A percentile compares a stretch with the other conserved stretches of the same genome.
Evolutionary conservation across 2,797 vertebrate genomes (phyloP).

Genomic region (Sebastiscus albofasciatus): DNA sequence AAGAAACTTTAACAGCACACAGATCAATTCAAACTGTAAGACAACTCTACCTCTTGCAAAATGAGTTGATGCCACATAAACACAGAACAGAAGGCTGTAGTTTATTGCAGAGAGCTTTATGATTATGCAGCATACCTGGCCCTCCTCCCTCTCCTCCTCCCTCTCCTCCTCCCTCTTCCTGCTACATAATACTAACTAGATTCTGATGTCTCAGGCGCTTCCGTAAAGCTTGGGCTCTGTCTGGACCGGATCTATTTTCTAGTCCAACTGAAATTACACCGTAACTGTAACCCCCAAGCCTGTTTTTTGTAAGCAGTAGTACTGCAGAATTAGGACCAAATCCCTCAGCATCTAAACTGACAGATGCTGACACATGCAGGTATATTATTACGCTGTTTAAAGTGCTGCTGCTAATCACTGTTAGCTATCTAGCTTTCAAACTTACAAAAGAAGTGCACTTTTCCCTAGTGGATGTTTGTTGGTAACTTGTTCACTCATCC

Average conservation of each 20-base stretch:
- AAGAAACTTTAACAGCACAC: neutral
- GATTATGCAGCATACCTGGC: conserved; percentile 49
- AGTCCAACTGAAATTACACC: neutral
- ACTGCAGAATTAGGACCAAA: neutral
- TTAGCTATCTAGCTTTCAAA: neutral
- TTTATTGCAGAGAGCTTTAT: conserved; percentile 35
- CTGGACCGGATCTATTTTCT: neutral
- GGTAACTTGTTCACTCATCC: neutral
- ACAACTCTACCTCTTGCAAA: neutral
- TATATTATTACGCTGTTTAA: neutral
- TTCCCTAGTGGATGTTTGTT: neutral
- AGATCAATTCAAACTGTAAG: neutral
- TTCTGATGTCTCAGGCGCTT: neutral
- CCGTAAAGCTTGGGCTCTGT: neutral
- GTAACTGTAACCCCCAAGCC: too few relatives aligned
- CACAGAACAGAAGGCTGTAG: neutral
- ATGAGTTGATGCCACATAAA: neutral
- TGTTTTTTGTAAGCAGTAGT: neutral
- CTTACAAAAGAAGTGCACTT: neutral
- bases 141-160: neutral
- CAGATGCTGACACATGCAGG: neutral
- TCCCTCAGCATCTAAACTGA: neutral
- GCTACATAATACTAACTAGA: neutral
- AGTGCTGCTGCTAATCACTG: neutral
- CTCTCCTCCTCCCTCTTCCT: neutral